Evolutionary conservation across 1,140 invertebrate genomes (phyloP).

Genomic region (Heliconius nattereri): DNA sequence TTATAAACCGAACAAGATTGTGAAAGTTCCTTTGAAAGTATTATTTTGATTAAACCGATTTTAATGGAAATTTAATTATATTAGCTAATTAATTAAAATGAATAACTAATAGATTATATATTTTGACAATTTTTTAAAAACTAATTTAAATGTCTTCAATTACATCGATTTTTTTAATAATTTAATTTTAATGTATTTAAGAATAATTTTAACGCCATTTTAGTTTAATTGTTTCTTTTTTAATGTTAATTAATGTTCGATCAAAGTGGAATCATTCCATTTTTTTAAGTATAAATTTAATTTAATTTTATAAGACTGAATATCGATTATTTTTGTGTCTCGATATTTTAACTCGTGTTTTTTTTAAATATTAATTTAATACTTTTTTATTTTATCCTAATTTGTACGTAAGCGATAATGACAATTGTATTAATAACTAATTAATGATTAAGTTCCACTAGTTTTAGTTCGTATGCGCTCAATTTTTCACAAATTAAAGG

Average conservation of each 20-base stretch:
- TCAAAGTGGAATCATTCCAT: slow-evolving; percentile 26
- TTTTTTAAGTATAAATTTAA: slow-evolving; percentile 33
- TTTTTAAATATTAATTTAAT: slow-evolving; percentile 37
- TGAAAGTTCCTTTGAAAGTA: neutral
- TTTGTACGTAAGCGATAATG: slow-evolving; percentile 32
- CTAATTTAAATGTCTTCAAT: slow-evolving; percentile 20
- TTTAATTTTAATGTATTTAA: slow-evolving; percentile 13
- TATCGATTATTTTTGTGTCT: slow-evolving; percentile 43
- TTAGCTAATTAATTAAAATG: neutral
- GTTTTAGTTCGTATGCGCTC: slow-evolving; percentile 69
- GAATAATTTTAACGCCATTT: slow-evolving; percentile 24
- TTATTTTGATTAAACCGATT: neutral
- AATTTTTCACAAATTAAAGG: slow-evolving; percentile 74
- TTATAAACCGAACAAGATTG: neutral
- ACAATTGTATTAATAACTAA: slow-evolving; percentile 26
- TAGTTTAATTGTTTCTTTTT: neutral
- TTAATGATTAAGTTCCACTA: slow-evolving; percentile 39
- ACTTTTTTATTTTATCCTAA: slow-evolving; percentile 27
- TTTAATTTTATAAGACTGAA: slow-evolving; percentile 53
- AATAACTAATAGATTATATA: neutral
- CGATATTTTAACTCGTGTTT: slow-evolving; percentile 19
- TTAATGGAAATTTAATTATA: neutral
- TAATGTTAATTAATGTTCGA: slow-evolving; percentile 4
- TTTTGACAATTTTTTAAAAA: slow-evolving; percentile 20
- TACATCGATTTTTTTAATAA: slow-evolving; percentile 18